Evolutionary conservation across 2,797 vertebrate genomes (phyloP).

Genomic region (Diplodus puntazzo): DNA sequence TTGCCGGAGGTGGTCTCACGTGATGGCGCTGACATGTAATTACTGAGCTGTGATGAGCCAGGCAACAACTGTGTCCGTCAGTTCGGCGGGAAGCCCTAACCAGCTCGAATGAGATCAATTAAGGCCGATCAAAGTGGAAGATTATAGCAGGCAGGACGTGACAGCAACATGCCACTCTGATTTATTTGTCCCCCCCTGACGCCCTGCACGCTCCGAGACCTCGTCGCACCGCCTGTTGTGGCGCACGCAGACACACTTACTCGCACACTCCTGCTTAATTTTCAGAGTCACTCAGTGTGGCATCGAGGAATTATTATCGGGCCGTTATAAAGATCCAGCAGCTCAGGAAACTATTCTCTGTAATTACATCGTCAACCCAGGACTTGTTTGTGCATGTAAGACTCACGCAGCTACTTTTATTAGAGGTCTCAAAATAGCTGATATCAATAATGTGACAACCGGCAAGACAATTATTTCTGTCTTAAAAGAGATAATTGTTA

Average conservation of each 20-base stretch:
- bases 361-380: conserved; percentile 50
- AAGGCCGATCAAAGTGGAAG: conserved; percentile 50
- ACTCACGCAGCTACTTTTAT: conserved; percentile 30
- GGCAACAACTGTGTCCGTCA: conserved; percentile 39
- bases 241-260: not conserved
- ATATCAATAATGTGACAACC: conserved; percentile 4
- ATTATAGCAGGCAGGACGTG: conserved; percentile 45
- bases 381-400: conserved; percentile 14
- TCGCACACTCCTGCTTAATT: conserved; percentile 8
- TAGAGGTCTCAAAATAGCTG: conserved; percentile 38
- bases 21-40: conserved; percentile 52
- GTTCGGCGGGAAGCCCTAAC: conserved; percentile 32
- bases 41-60: conserved; percentile 43
- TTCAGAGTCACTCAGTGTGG: conserved; percentile 21
- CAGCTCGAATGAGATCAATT: conserved; percentile 63
- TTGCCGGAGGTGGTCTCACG: conserved; percentile 14
- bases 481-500: not conserved
- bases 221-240: conserved; percentile 4
- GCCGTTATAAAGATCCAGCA: conserved; percentile 28
- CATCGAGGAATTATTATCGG: conserved; percentile 40
- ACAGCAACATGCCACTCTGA: conserved; percentile 44
- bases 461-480: conserved; percentile 3
- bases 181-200: conserved; percentile 42
- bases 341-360: conserved; percentile 34
- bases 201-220: conserved; percentile 5